A percentile compares a stretch with the other conserved stretches of the same genome.
Conservation (phyloP, 2,888 invertebrate genomes). For the Spatulosminthurus flaviceps region DNA sequence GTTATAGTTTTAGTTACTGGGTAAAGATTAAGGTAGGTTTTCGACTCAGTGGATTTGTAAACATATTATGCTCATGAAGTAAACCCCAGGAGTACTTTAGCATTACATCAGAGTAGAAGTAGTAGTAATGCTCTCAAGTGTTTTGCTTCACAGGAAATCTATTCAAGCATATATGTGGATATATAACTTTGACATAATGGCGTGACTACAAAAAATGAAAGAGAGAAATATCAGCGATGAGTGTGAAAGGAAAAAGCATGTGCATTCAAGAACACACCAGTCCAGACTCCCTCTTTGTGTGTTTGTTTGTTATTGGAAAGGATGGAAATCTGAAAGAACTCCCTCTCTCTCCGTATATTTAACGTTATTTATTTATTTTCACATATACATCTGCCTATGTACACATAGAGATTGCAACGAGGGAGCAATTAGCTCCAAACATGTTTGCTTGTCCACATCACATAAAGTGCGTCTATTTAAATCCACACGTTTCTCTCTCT, state of each 20-base stretch:
- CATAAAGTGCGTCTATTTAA: constrained; percentile 45
- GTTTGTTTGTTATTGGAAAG: constrained; percentile 16
- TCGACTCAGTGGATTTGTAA: background rate
- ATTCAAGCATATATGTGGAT: no score
- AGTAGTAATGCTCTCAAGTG: background rate
- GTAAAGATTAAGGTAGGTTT: background rate
- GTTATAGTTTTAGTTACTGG: no score
- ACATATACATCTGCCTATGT: background rate
- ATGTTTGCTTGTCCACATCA: constrained; percentile 28
- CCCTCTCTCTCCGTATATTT: no score
- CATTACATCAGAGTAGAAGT: background rate
- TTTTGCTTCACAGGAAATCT: background rate
- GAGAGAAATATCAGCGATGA: background rate
- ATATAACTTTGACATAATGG: no score
- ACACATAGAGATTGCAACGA: no score
- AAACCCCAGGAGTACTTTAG: background rate
- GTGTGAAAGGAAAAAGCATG: background rate
- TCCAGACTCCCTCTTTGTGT: constrained; percentile 2
- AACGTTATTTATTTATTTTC: constrained; percentile 11
- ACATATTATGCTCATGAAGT: background rate
- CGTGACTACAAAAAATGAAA: no score
- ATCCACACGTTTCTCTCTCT: background rate
- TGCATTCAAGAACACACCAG: background rate
- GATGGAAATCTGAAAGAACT: background rate
- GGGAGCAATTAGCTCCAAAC: constrained; percentile 42